Evolutionary conservation across 1,140 invertebrate species (phyloP).

Genomic region (Listronotus oregonensis): DNA sequence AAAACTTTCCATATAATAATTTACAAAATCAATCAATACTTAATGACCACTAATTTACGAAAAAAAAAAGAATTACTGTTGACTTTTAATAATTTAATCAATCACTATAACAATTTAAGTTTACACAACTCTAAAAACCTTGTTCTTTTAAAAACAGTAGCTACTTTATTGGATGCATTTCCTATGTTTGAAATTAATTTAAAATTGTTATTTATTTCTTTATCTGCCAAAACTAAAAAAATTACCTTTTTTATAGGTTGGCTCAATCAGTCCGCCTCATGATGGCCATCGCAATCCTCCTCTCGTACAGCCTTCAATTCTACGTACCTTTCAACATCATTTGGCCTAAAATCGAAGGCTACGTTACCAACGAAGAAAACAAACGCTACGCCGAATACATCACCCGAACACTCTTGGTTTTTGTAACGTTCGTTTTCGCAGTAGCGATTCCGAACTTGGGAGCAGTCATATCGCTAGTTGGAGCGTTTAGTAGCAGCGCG

Average conservation of each 20-base stretch:
- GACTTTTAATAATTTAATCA: no score
- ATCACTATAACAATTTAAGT: no score
- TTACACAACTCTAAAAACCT: no score
- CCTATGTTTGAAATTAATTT: no score
- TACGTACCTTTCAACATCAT: constrained; percentile 91
- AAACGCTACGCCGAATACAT: constrained; percentile 69
- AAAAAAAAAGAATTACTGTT: no score
- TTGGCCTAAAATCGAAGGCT: constrained; percentile 73
- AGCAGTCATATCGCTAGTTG: constrained; percentile 88
- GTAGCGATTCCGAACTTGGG: constrained; percentile 85
- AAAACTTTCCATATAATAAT: no score
- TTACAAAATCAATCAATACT: no score
- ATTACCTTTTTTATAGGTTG: constrained; percentile 63
- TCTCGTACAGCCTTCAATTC: constrained; percentile 88
- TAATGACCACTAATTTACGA: no score
- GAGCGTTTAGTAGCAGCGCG: constrained; percentile 86
- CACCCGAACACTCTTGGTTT: constrained; percentile 72
- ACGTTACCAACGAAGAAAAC: constrained; percentile 63
- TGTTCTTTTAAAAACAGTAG: no score
- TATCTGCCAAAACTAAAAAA: no score
- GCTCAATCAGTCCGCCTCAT: constrained; percentile 79
- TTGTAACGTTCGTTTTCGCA: constrained; percentile 82
- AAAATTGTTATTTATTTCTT: no score
- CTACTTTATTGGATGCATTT: no score
- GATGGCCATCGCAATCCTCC: constrained; percentile 85